Evolutionary conservation across 2,113 vertebrate genomes (phyloP).

Genomic region (Prietella phreatophila): DNA sequence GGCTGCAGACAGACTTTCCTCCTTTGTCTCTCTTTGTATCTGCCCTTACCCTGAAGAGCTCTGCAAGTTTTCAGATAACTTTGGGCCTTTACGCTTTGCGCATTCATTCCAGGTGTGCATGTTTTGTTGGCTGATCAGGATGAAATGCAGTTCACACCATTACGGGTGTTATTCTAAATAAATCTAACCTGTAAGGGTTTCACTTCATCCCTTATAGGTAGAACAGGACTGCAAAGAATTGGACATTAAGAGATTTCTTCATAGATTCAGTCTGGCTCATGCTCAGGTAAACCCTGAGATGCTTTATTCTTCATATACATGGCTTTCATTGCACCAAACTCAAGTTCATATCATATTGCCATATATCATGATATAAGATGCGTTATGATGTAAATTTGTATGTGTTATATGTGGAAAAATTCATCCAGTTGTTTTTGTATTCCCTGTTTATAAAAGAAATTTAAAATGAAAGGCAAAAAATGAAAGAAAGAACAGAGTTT

Average conservation of each 20-base stretch:
- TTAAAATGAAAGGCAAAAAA: background rate
- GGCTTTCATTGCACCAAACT: background rate
- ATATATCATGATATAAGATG: background rate
- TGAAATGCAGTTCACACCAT: background rate
- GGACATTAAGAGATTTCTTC: slow-evolving; percentile 68
- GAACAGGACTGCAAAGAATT: slow-evolving; percentile 6
- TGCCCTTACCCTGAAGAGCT: slow-evolving; percentile 41
- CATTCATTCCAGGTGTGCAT: slow-evolving; percentile 42
- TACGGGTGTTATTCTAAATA: background rate
- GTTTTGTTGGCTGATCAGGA: background rate
- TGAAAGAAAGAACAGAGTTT: too few relatives aligned
- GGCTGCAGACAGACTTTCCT: slow-evolving; percentile 28
- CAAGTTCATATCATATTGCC: background rate
- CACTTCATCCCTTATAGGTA: background rate
- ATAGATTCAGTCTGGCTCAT: slow-evolving; percentile 70
- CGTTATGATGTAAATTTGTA: background rate
- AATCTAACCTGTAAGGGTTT: background rate
- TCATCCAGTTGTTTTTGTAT: background rate
- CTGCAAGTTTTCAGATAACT: slow-evolving; percentile 31
- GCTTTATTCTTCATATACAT: background rate
- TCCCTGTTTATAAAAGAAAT: background rate
- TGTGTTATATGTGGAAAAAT: background rate
- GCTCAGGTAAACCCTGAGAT: slow-evolving; percentile 67
- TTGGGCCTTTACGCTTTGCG: slow-evolving; percentile 36
- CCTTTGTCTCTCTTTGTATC: slow-evolving; percentile 33